Evolutionary conservation across 1,140 invertebrate genomes (phyloP).

Genomic region (Nylanderia fulva): DNA sequence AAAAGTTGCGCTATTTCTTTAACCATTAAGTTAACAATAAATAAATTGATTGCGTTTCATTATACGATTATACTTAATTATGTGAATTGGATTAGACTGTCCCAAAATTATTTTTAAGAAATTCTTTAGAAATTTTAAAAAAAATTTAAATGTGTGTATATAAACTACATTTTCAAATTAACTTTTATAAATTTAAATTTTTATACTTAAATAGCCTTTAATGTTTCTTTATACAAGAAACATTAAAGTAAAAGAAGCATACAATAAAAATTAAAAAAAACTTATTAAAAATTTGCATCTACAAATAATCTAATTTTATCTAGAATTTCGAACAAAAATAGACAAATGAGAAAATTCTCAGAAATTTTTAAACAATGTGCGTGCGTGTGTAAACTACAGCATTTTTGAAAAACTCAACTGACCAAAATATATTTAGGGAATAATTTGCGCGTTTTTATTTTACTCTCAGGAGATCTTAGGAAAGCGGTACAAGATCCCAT

Average conservation of each 20-base stretch:
- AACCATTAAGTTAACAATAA: background rate
- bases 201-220: no score
- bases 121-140: no score
- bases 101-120: slow-evolving; percentile 18
- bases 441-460: slow-evolving; percentile 20
- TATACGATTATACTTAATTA: slow-evolving; percentile 28
- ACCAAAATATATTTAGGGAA: slow-evolving; percentile 2
- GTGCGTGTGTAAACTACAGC: no score
- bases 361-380: no score
- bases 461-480: slow-evolving; percentile 21
- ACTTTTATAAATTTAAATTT: no score
- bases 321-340: no score
- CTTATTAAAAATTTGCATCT: no score
- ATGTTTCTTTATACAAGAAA: no score
- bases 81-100: background rate
- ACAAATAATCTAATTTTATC: no score
- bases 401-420: no score
- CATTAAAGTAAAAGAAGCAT: background rate
- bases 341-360: no score
- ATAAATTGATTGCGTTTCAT: slow-evolving; percentile 15
- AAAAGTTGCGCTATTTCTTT: background rate
- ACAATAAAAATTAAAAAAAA: background rate
- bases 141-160: background rate
- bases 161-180: no score
- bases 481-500: slow-evolving; percentile 20